These are phyloP conservation scores for Amblyjoppa proteus DNA, from an alignment of 2,888 invertebrate genomes.

Conservation along the genomic window DNA sequence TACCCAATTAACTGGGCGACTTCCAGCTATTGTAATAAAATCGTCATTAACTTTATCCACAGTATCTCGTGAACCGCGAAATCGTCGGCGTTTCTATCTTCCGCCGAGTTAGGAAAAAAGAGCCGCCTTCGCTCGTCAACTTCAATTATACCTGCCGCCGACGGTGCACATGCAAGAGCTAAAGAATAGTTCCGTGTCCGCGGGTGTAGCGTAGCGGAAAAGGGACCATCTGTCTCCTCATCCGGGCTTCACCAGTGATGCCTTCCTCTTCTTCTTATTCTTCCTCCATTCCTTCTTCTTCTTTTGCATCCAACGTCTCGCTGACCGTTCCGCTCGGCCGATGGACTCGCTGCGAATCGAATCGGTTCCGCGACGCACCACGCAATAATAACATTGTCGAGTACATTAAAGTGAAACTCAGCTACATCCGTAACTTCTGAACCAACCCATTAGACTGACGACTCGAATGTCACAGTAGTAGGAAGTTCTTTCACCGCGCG, in stretches of 20 bases:
- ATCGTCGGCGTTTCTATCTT: conserved; percentile 23
- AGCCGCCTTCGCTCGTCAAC: conserved; percentile 31
- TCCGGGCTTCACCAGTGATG: conserved; percentile 36
- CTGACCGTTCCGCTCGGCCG: conserved; percentile 77
- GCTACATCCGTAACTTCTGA: conserved; percentile 36
- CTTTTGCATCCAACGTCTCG: conserved; percentile 67
- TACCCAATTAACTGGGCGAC: background rate
- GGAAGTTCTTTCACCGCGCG: conserved; percentile 11
- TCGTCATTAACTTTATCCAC: background rate
- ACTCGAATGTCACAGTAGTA: conserved; percentile 12
- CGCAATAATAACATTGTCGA: conserved; percentile 72
- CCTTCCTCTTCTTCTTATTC: conserved; percentile 40
- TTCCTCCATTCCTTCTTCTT: conserved; percentile 29
- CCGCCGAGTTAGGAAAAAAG: background rate
- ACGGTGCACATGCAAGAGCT: conserved; percentile 45
- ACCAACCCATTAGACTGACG: conserved; percentile 8
- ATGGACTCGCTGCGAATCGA: conserved; percentile 72
- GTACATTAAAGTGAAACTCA: conserved; percentile 76
- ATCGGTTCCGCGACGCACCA: conserved; percentile 76
- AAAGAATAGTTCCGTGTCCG: conserved; percentile 64
- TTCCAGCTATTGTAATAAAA: background rate
- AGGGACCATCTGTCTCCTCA: conserved; percentile 70
- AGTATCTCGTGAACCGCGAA: conserved; percentile 42
- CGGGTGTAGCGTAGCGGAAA: conserved; percentile 71
- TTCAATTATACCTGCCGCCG: conserved; percentile 51